Base-by-base conservation (phyloP, 2,888 invertebrate genomes). In the Amblyjoppa fuscipennis region DNA sequence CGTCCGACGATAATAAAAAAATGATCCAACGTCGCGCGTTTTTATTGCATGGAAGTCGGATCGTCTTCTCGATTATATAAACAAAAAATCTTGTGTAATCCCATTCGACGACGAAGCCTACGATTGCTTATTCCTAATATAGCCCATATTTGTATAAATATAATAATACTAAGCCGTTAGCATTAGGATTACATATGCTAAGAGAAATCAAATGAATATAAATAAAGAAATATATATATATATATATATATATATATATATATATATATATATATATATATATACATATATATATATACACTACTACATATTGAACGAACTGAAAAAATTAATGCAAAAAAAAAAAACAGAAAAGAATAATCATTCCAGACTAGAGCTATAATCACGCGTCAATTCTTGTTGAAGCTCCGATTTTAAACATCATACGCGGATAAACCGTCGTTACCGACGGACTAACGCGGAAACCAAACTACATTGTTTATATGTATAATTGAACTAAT, bases 311-410 rank as follows among this genome's bases (percentile, higher is more conserved):
- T 20, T 20, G 61, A 84, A 80, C 61, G 45, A 84, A 51, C 81
- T 56, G 71, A 74, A 56, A 81, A 83, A 61, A 81, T 59, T 51
- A 78, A 59, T 59, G 59, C 28, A 11, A 73, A 86, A 75, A 68
- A 49, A 69, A 75, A 68, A 49, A 59, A 49, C 34, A 77, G 59
- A 59, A 20, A 74, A 66, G 11, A 77, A 81, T 74, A 78, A 84
- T 69, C 68, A 85, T 87, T 90, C 86, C 85, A 88, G 92, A 93
- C 92, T 91, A 93, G 92, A 92, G 90, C 90, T 92, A 92, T 90
- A 79, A 92, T 92, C 90, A 91, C 91, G 90, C 88, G 89, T 89
- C 84, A 81, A 86, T 86, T 59, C 51, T 82, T 83, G 51, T 73
- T 59, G 59, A 75, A 66, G 69, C 59, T 11, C 80, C 31, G 34